phyloP scores from a whole-genome alignment of 2,888 invertebrate species.

The Macaria liturata region DNA sequence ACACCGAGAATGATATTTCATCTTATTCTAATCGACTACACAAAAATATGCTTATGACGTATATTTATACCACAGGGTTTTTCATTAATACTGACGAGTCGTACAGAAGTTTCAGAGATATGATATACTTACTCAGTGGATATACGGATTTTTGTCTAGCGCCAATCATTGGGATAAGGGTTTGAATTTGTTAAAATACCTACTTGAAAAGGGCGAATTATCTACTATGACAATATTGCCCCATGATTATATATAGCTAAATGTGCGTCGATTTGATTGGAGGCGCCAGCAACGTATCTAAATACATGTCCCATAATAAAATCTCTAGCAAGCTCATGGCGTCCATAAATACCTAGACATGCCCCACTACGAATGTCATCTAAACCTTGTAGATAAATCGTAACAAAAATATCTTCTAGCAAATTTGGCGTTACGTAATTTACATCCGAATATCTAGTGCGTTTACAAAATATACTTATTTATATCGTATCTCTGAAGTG shows the following conservation, averaged over 20 bases:
- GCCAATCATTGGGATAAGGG: neutral
- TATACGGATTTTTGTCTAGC: neutral
- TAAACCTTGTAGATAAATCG: constrained; percentile 43
- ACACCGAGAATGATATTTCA: constrained; percentile 51
- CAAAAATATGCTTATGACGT: constrained; percentile 60
- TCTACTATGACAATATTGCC: too few relatives aligned
- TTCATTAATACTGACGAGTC: constrained; percentile 76
- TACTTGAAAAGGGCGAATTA: too few relatives aligned
- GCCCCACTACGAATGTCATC: constrained; percentile 44
- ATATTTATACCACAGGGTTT: constrained; percentile 71
- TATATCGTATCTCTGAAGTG: constrained; percentile 77
- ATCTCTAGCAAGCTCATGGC: constrained; percentile 63
- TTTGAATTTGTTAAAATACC: too few relatives aligned
- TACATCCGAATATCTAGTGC: constrained; percentile 55
- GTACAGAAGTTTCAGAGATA: constrained; percentile 70
- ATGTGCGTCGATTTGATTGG: neutral
- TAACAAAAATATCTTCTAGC: constrained; percentile 71
- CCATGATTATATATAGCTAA: too few relatives aligned
- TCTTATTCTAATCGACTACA: constrained; percentile 68
- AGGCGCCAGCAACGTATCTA: constrained; percentile 21
- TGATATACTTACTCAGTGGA: constrained; percentile 57
- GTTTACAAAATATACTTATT: constrained; percentile 65
- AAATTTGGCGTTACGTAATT: constrained; percentile 60
- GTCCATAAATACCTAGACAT: constrained; percentile 51
- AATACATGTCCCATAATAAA: constrained; percentile 37